Base-by-base conservation (phyloP, 2,888 invertebrate species). In the Gortyna flavago region DNA sequence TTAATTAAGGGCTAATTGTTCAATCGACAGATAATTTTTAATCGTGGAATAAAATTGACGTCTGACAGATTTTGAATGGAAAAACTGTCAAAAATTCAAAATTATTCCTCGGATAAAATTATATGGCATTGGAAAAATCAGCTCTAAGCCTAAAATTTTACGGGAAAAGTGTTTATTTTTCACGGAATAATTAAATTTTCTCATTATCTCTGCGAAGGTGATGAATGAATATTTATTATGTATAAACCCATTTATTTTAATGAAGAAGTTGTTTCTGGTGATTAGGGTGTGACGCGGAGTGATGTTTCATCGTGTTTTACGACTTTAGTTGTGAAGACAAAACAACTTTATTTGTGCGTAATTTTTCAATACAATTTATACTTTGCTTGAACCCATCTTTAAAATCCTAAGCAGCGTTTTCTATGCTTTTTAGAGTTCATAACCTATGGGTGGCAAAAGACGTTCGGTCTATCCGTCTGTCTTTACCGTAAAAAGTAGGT, bases 181-280 rank as follows among this genome's bases (percentile, higher is more conserved):
- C 71, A 68, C 9, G 38, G 72, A 71, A 81, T 86, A 83, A 83
- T 85, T 80, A 81, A 80, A 84, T 87, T 87, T 84, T 85, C 84
- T 88, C 75, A 79, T 87, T 87, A 83, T 80, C 71, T 70, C 62
- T 18, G 51, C 48, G 64, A 77, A 81, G 78, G 68, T 79, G 75
- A 86, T 81, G 76, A 85, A 83, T 83, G 44, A 83, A 85, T 86
- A 81, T 87, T 78, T 78, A 80, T 79, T 71, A 69, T 64, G 72
- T 72, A 72, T 72, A 73, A 81, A 75, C 48, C 44, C 64, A 67
- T 83, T 82, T 72, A 41, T 85, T 72, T 85, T 72, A 82, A 79
- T 75, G 69, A 83, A 79, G 69, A 70, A 66, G 57, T 72, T 70
- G 69, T 35, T 54, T 4, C 9, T 67, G 32, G 57, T 77, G 73